Evolutionary conservation across 2,113 vertebrate species (phyloP), one percentile per base, ranked within the genome.

Genomic region (Maccullochella peelii): DNA sequence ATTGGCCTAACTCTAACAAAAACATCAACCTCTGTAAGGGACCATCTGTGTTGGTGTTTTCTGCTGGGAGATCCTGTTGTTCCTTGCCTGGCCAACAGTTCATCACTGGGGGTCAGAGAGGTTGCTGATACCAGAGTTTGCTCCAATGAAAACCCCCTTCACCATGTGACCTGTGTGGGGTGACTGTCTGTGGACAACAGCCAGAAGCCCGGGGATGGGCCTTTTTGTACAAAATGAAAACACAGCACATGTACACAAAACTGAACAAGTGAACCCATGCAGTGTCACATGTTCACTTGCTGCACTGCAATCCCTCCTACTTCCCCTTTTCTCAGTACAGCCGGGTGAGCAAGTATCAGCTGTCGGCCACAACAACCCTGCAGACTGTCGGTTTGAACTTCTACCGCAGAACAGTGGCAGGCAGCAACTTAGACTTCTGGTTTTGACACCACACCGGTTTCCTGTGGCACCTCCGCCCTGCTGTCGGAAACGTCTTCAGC

Each of bases 121-220:
- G 92, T 85, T 89, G 87, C 83, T 89, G 94, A 91, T 91, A 82
- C 84, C 77, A 89, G 85, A 86, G 91, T 89, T 92, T 90, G 67
- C 83, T 73, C 62, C 69, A 61, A 69, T 76, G 65, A 44, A 73
- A 69, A 44, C 73, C 61, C 79, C 55, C 58, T 59, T 79, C 20
- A 52, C 88, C 66, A 81, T 80, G 80, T 92, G 95, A 91, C 77
- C 79, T 2, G 55, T 6, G 67, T 89, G 92, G 91, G 86, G 78
- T 89, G 91, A 94, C 85, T 77, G 86, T 75, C 73, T 10, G 75
- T 77, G 55, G 85, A 68, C 84, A 91, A 81, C 90, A 85, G 82
- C 78, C 61, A 84, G 72, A 83, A 88, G 50, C 61, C 2, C 15
- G 42, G 76, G 40, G 77, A 88, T 25, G 36, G 85, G 38, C 47